Evolutionary conservation across 2,113 vertebrate genomes (phyloP).

Genomic region (Halichoerus grypus): DNA sequence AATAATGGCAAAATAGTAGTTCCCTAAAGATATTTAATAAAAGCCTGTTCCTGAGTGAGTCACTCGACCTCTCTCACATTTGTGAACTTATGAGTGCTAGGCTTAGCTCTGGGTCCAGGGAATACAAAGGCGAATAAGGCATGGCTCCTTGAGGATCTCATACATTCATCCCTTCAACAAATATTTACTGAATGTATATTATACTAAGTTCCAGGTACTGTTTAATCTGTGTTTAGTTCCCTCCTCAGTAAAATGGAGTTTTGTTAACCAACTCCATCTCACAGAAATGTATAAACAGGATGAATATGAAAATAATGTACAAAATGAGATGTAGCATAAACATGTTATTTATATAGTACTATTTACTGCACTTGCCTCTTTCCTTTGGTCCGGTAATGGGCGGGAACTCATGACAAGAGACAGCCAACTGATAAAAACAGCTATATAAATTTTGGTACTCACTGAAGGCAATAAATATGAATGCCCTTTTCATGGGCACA

Average conservation of each 20-base stretch:
- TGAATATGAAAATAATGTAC: background rate
- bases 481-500: background rate
- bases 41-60: background rate
- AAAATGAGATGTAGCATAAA: background rate
- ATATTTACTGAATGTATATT: background rate
- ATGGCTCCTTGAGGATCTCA: background rate
- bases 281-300: background rate
- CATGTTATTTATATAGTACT: background rate
- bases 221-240: background rate
- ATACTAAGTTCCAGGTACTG: background rate
- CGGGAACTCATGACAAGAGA: background rate
- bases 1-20: background rate
- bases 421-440: background rate
- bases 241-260: background rate
- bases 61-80: background rate
- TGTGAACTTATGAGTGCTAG: background rate
- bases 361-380: background rate
- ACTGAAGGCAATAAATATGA: background rate
- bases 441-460: background rate
- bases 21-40: conserved; percentile 3
- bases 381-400: background rate
- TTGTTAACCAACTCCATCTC: background rate
- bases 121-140: background rate
- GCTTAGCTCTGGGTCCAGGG: background rate
- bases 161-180: background rate